Evolutionary conservation across 1,140 invertebrate species (phyloP), one percentile per base, ranked within the genome.

Genomic region (Drosophila gunungcola): DNA sequence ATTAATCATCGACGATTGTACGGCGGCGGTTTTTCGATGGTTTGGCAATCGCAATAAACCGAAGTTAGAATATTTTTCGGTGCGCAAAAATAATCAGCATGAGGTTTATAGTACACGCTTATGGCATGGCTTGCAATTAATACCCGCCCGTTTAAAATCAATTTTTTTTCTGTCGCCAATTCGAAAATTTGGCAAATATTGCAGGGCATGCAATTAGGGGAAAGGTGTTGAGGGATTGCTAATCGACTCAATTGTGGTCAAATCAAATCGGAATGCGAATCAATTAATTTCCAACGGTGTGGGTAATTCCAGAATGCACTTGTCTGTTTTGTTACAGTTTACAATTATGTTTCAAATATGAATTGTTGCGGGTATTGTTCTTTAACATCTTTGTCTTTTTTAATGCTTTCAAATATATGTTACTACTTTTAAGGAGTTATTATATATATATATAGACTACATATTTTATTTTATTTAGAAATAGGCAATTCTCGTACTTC

Each of bases 61-160:
- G 1, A 63, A 65, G 60, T 64, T 65, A 34, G 63, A 67, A 65
- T 45, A 67, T 49, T 51, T 67, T 34, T 48, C 7, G 34, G 6
- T 3, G 3, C 29, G 13, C 13, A 16, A 21, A 69, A 13, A 69
- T 69, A 69, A 69, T 69, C 29, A 68, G 39, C 48, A 38, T 32
- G 21, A 9, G 4, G 34, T 34, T 9, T 60, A n/a, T 16, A 60
- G 13, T 60, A n/a, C 27, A 60, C 12, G n/a, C 32, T 46, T 46
- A 39, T 43, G 53, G 21, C 41, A 27, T 55, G 42, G 42, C 70
- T 38, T 56, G 74, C 74, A 83, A 82, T 82, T 82, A 82, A 82
- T 82, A 63, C 21, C 41, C 51, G 49, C 53, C 53, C 79, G 78
- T 83, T 82, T 83, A 83, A 80, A 83, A 76, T 84, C 56, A 75